These are phyloP conservation scores for Drosophila leonis DNA, from an alignment of 2,888 invertebrate genomes.

Conservation along the genomic window DNA sequence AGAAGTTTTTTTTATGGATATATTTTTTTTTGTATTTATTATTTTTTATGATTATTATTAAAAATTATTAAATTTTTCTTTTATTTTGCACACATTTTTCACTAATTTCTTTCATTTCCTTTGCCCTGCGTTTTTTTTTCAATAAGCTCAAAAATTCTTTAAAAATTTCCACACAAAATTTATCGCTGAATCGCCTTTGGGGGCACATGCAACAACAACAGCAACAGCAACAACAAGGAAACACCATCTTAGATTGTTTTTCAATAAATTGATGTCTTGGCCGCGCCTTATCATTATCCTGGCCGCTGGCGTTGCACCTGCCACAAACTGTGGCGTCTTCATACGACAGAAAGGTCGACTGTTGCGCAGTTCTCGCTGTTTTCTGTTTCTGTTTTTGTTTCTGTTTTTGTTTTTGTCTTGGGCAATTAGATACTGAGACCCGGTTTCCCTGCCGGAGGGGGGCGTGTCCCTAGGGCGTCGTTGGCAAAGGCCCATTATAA, in stretches of 20 bases:
- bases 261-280: constrained; percentile 66
- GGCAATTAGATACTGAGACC: constrained; percentile 67
- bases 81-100: background rate
- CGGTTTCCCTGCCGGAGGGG: constrained; percentile 4
- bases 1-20: too few relatives aligned
- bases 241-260: constrained; percentile 55
- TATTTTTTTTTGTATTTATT: too few relatives aligned
- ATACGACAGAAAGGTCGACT: background rate
- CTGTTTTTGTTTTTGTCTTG: constrained; percentile 18
- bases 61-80: too few relatives aligned
- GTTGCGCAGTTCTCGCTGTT: background rate
- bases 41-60: too few relatives aligned
- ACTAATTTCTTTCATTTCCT: background rate
- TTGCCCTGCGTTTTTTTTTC: constrained; percentile 6
- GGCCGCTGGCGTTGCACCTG: constrained; percentile 61
- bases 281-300: constrained; percentile 41
- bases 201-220: background rate
- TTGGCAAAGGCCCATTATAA: constrained; percentile 72
- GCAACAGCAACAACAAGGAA: background rate
- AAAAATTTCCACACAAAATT: constrained; percentile 8
- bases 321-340: constrained; percentile 17
- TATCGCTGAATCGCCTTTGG: constrained; percentile 1
- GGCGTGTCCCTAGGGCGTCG: constrained; percentile 67
- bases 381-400: background rate
- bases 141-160: constrained; percentile 20